Evolutionary conservation across 1,140 invertebrate genomes (phyloP), one percentile per base, ranked within the genome.

Genomic region (Caligus rogercresseyi): DNA sequence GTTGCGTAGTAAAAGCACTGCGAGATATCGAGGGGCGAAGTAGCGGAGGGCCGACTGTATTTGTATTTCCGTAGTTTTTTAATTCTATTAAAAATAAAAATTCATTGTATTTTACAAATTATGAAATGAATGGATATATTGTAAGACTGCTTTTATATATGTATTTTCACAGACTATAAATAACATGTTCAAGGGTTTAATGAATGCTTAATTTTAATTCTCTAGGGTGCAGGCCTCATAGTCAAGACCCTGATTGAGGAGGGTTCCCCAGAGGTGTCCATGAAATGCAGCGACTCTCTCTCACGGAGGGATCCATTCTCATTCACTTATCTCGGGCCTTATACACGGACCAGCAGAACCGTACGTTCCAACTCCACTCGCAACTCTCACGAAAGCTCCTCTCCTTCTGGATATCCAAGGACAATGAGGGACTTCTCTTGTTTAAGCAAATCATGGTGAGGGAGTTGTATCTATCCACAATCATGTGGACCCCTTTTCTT

Each of bases 191-290:
- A 16, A 63, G n/a, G n/a, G n/a, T n/a, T n/a, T n/a, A n/a, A n/a
- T n/a, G n/a, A n/a, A n/a, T n/a, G n/a, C n/a, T n/a, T 2, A 55
- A 55, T 16, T 52, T 59, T 16, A 18, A 23, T 3, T 11, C 54
- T 66, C 77, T 43, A 43, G 31, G 94, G 95, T 11, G 93, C 94
- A 1, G 94, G 95, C 1, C 75, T 98, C 57, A 86, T 98, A 21
- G 89, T 98, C 83, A 81, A 94, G 68, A 93, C 96, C 18, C 83
- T 99, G 16, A 96, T 98, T 67, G 95, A 97, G 77, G 95, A 99
- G 76, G 93, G 93, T 13, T 84, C 88, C 59, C 79, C 81, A 31
- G 86, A 88, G 69, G 84, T 95, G 52, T 89, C 92, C 14, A 80
- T 84, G 23, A 85, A 69, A 98, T 99, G 91, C 95, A 98, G 76